Conservation (phyloP, 2,888 invertebrate genomes). For the Ormia ochracea region DNA sequence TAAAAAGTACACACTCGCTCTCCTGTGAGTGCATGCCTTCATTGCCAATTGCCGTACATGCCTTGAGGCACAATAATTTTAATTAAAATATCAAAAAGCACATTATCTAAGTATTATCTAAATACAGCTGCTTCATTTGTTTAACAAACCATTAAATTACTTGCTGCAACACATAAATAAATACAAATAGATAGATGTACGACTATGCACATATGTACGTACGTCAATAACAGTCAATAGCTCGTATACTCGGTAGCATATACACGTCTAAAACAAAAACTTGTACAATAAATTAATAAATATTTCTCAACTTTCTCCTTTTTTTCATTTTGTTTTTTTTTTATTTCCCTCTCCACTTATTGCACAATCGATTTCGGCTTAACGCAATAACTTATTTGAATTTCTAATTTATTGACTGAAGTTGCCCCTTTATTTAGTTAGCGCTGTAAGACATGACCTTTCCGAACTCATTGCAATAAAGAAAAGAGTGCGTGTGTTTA, state of each 20-base stretch:
- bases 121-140: conserved; percentile 35
- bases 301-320: not conserved
- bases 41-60: too few relatives aligned
- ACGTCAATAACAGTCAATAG: too few relatives aligned
- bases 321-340: not conserved
- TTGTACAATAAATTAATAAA: not conserved
- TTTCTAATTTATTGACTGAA: conserved; percentile 19
- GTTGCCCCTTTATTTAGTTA: conserved; percentile 25
- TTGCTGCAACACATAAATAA: conserved; percentile 11
- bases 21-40: too few relatives aligned
- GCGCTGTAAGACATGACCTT: conserved; percentile 55
- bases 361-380: not conserved
- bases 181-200: too few relatives aligned
- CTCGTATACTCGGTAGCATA: too few relatives aligned
- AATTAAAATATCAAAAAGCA: conserved; percentile 27
- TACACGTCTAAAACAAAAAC: too few relatives aligned
- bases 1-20: too few relatives aligned
- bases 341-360: not conserved
- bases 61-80: too few relatives aligned
- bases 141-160: conserved; percentile 34
- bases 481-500: not conserved
- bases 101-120: conserved; percentile 29
- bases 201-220: too few relatives aligned
- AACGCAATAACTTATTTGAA: conserved; percentile 1
- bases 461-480: not conserved